These are phyloP conservation scores for Heterodera filipjevi DNA, from an alignment of 2,888 invertebrate genomes.

Conservation along the genomic window DNA sequence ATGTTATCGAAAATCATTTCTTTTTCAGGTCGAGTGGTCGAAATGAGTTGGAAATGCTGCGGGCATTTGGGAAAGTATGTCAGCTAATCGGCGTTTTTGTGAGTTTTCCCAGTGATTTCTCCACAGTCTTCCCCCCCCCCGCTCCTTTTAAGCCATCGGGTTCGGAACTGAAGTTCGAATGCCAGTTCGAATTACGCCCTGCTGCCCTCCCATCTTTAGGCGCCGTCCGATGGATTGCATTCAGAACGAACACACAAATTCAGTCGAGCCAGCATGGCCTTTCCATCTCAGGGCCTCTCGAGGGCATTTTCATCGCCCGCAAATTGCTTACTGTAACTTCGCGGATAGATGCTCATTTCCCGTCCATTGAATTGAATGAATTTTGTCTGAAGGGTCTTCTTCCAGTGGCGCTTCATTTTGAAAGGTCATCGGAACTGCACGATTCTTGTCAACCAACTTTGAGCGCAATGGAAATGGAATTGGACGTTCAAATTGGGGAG, in stretches of 20 bases:
- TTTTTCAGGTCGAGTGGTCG: slow-evolving; percentile 16
- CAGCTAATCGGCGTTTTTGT: slow-evolving; percentile 32
- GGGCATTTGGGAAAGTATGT: slow-evolving; percentile 30
- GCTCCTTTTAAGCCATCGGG: slow-evolving; percentile 28
- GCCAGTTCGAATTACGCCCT: slow-evolving; percentile 43
- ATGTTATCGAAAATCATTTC: not conserved
- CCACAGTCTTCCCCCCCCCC: not conserved
- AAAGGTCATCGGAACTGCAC: slow-evolving; percentile 29
- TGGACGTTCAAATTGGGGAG: slow-evolving; percentile 44
- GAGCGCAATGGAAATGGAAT: slow-evolving; percentile 38
- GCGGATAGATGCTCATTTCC: too few species aligned
- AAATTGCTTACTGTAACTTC: slow-evolving; percentile 48
- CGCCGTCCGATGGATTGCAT: slow-evolving; percentile 45
- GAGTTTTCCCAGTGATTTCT: not conserved
- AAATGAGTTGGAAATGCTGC: slow-evolving; percentile 31
- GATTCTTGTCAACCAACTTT: slow-evolving; percentile 12
- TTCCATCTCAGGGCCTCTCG: slow-evolving; percentile 45
- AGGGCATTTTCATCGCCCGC: slow-evolving; percentile 46
- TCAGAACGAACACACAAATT: slow-evolving; percentile 47
- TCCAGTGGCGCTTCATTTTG: slow-evolving; percentile 45
- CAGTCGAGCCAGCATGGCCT: slow-evolving; percentile 48
- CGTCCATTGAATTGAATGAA: not conserved
- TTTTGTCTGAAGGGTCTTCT: slow-evolving; percentile 40
- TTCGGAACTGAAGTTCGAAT: slow-evolving; percentile 36
- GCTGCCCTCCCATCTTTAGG: slow-evolving; percentile 42